These are phyloP conservation scores for Eurystomus gularis DNA, from an alignment of 2,113 vertebrate species.

Conservation along the genomic window DNA sequence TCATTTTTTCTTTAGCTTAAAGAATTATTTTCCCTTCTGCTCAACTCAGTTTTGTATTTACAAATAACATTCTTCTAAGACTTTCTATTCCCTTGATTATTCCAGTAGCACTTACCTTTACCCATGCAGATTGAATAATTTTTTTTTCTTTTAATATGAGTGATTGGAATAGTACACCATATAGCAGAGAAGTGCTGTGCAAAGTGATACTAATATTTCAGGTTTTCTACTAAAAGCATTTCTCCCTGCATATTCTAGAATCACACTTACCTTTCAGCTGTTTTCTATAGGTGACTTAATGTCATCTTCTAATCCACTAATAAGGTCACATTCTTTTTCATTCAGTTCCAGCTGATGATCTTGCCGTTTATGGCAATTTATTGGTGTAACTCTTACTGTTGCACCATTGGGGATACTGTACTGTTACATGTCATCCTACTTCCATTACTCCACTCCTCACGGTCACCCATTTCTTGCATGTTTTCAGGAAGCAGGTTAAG, in stretches of 20 bases:
- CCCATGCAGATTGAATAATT: fast-evolving
- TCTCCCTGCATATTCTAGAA: neutral
- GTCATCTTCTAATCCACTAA: neutral
- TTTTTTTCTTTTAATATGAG: neutral
- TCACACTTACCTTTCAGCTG: neutral
- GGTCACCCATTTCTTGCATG: neutral
- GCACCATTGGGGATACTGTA: neutral
- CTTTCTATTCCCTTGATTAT: neutral
- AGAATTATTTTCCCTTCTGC: neutral
- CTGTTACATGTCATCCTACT: neutral
- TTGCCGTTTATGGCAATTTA: neutral
- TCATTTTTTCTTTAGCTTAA: neutral
- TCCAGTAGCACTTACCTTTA: conserved; percentile 13
- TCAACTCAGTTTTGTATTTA: neutral
- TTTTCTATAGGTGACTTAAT: neutral
- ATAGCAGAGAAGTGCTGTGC: neutral
- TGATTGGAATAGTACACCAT: neutral
- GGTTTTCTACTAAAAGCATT: neutral
- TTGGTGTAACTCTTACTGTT: neutral
- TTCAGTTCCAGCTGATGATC: neutral
- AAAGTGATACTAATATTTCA: neutral
- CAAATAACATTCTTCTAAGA: neutral
- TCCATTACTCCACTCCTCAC: neutral
- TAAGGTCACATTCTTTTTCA: neutral
- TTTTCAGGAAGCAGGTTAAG: neutral